Conservation (phyloP, 2,113 vertebrate species). For the Morone saxatilis region DNA sequence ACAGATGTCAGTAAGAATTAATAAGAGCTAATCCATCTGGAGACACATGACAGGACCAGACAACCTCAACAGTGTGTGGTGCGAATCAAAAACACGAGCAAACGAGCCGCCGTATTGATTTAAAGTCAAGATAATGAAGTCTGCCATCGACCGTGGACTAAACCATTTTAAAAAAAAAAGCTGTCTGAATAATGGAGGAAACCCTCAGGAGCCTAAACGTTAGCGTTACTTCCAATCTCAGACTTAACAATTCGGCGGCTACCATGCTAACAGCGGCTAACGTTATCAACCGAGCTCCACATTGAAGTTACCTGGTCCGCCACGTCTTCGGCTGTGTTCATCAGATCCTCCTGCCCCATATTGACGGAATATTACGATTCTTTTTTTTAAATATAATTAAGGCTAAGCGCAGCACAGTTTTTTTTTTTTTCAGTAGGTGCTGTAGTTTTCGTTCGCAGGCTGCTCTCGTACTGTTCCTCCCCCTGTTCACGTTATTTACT, state of each 20-base stretch:
- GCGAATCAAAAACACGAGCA: neutral
- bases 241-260: slow-evolving; percentile 58
- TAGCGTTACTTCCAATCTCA: slow-evolving; percentile 16
- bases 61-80: neutral
- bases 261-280: slow-evolving; percentile 65
- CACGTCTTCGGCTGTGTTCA: slow-evolving; percentile 87
- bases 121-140: accelerated
- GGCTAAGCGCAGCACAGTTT: slow-evolving; percentile 21
- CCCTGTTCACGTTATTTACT: slow-evolving; percentile 69
- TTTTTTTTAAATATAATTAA: slow-evolving; percentile 3
- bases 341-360: slow-evolving; percentile 87
- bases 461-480: slow-evolving; percentile 35
- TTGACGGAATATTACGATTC: slow-evolving; percentile 27
- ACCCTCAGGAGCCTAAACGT: neutral
- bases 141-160: accelerated
- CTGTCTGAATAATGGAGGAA: neutral
- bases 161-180: neutral
- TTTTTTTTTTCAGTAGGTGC: neutral
- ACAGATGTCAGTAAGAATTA: neutral
- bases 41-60: slow-evolving; percentile 40
- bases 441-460: slow-evolving; percentile 10
- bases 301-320: slow-evolving; percentile 84
- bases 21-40: slow-evolving; percentile 10
- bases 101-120: accelerated
- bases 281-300: slow-evolving; percentile 11